Conservation (phyloP, 2,888 invertebrate genomes). For the Philhelius pedissequus region DNA sequence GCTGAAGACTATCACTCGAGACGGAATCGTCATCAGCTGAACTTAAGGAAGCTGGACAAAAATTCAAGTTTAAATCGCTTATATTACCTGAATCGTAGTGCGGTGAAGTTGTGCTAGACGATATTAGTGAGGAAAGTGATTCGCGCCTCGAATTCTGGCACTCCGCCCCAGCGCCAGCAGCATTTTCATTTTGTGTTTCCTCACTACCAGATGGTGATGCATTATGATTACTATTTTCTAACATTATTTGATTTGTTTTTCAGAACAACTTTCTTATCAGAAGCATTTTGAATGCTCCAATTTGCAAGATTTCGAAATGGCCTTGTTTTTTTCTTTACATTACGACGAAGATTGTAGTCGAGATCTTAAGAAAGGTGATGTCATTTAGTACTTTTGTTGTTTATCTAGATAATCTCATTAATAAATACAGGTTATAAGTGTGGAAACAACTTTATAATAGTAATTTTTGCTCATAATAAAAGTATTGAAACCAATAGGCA, state of each 20-base stretch:
- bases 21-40: slow-evolving; percentile 53
- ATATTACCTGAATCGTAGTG: slow-evolving; percentile 69
- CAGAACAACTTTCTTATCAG: not conserved
- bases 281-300: not conserved
- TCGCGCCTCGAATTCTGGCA: slow-evolving; percentile 36
- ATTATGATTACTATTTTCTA: slow-evolving; percentile 13
- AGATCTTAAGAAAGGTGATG: not conserved
- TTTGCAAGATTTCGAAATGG: not conserved
- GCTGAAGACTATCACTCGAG: not conserved
- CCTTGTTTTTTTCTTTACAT: not conserved
- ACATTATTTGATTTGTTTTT: slow-evolving; percentile 22
- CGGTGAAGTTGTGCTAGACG: slow-evolving; percentile 34
- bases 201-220: not conserved
- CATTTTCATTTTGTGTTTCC: not conserved
- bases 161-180: not conserved
- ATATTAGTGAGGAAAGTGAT: slow-evolving; percentile 45
- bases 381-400: not conserved
- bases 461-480: not conserved
- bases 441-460: not conserved
- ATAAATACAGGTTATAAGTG: not conserved
- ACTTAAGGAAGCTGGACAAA: slow-evolving; percentile 31
- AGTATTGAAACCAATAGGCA: not conserved
- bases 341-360: not conserved
- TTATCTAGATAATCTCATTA: not conserved
- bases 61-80: slow-evolving; percentile 42